Conservation (phyloP, 2,888 invertebrate species). For the Andricus quercusramuli region DNA sequence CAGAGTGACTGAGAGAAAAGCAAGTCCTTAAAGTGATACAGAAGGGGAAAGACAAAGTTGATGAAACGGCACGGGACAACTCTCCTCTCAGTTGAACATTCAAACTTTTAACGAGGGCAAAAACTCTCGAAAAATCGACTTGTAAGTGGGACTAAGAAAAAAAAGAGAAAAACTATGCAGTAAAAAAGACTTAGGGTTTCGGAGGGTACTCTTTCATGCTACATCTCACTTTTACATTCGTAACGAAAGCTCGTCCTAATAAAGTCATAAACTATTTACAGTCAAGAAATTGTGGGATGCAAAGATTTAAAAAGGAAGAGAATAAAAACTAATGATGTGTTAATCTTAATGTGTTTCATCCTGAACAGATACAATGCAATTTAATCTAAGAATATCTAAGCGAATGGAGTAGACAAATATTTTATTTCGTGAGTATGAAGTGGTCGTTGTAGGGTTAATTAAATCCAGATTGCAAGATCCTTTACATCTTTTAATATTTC, state of each 20-base stretch:
- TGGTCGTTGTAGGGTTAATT: too few relatives aligned
- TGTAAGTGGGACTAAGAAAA: not conserved
- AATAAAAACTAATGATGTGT: slow-evolving; percentile 31
- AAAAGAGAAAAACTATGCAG: not conserved
- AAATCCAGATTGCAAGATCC: too few relatives aligned
- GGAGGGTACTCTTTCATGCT: slow-evolving; percentile 20
- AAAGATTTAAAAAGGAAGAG: slow-evolving; percentile 19
- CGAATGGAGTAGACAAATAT: too few relatives aligned
- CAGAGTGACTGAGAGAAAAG: not conserved
- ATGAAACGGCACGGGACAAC: slow-evolving; percentile 31
- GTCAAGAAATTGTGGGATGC: slow-evolving; percentile 26
- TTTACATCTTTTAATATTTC: too few relatives aligned
- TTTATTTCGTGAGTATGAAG: too few relatives aligned
- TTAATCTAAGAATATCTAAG: slow-evolving; percentile 1
- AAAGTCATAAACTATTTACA: slow-evolving; percentile 37
- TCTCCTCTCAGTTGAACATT: slow-evolving; percentile 8
- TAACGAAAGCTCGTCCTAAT: slow-evolving; percentile 17
- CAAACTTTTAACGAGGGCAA: slow-evolving; percentile 13
- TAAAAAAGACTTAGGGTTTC: not conserved
- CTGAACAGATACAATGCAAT: not conserved
- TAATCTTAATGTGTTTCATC: slow-evolving; percentile 15
- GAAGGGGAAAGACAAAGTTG: slow-evolving; percentile 17
- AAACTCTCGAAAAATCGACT: slow-evolving; percentile 17
- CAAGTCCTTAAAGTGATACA: not conserved
- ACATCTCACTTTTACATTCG: slow-evolving; percentile 6